Evolutionary conservation across 2,888 invertebrate genomes (phyloP).

Genomic region (Pecten maximus): DNA sequence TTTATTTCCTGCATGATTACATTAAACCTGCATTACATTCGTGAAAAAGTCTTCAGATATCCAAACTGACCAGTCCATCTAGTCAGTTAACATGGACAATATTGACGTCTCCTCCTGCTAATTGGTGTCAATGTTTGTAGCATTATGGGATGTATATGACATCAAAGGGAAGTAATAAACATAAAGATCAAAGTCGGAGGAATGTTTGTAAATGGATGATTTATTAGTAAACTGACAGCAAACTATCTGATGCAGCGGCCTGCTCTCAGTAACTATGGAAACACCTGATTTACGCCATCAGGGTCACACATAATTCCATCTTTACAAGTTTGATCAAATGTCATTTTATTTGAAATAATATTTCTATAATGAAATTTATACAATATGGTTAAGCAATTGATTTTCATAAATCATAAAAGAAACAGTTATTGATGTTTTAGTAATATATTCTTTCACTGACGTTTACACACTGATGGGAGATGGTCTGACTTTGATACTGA

Average conservation of each 20-base stretch:
- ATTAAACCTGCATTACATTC: too few species aligned
- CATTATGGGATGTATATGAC: neutral
- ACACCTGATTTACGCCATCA: neutral
- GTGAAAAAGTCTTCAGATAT: neutral
- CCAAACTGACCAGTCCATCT: neutral
- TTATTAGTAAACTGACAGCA: neutral
- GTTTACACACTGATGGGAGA: neutral
- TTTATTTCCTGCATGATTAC: too few species aligned
- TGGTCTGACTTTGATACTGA: neutral
- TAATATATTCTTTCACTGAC: neutral
- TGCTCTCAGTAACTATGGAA: neutral
- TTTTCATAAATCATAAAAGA: neutral
- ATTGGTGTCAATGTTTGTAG: neutral
- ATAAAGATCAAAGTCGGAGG: neutral
- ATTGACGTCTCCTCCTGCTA: neutral
- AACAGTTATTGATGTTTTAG: neutral
- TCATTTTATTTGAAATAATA: neutral
- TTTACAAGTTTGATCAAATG: neutral
- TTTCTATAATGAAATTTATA: neutral
- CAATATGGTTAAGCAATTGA: neutral
- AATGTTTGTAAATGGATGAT: neutral
- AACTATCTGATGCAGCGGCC: neutral
- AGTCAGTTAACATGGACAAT: neutral
- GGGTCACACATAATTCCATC: neutral
- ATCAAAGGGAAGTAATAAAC: constrained; percentile 21